Conservation (phyloP, 2,113 vertebrate species). For the Amia ocellicauda region DNA sequence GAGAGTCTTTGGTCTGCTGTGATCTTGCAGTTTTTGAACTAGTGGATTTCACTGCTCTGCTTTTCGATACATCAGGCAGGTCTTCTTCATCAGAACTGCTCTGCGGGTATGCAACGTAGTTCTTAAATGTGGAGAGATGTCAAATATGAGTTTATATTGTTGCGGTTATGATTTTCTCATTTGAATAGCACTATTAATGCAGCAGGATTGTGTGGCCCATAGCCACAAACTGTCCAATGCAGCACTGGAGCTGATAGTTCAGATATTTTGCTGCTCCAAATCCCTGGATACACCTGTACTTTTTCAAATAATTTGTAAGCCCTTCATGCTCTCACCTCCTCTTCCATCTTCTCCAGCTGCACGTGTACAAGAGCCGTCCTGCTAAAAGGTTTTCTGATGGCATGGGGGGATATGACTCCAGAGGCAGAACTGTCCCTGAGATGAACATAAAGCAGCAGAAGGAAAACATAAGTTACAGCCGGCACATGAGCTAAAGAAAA, state of each 20-base stretch:
- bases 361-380: slow-evolving; percentile 35
- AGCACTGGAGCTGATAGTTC: too few species aligned
- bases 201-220: too few species aligned
- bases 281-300: too few species aligned
- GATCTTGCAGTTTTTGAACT: not conserved
- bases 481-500: not conserved
- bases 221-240: too few species aligned
- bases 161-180: too few species aligned
- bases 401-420: not conserved
- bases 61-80: not conserved
- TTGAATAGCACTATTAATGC: too few species aligned
- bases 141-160: not conserved
- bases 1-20: not conserved
- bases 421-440: not conserved
- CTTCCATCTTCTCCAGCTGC: slow-evolving; percentile 48
- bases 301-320: too few species aligned
- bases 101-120: not conserved
- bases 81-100: not conserved
- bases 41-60: not conserved
- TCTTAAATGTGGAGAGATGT: not conserved
- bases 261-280: too few species aligned
- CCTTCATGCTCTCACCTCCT: slow-evolving; percentile 21
- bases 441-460: not conserved
- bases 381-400: slow-evolving; percentile 57
- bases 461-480: too few species aligned